These are phyloP conservation scores for Lymantria monacha DNA, from an alignment of 2,888 invertebrate genomes.

Conservation along the genomic window DNA sequence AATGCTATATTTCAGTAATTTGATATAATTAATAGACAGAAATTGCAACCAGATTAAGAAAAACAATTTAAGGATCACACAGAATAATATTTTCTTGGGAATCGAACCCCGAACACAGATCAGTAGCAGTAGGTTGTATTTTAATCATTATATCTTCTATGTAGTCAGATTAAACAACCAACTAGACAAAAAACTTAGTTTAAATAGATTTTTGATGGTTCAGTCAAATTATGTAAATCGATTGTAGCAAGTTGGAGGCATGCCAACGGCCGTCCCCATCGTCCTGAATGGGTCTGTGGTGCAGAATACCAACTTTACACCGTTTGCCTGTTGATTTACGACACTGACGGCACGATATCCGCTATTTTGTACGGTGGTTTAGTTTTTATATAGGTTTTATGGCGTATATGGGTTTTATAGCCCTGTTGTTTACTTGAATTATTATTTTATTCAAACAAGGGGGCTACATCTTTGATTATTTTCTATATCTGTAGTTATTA, in stretches of 20 bases:
- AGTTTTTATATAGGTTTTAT: slow-evolving; percentile 14
- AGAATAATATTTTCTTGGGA: too few species aligned
- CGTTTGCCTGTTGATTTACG: slow-evolving; percentile 30
- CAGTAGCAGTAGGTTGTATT: too few species aligned
- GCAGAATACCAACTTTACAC: slow-evolving; percentile 39
- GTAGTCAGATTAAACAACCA: too few species aligned
- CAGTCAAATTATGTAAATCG: slow-evolving; percentile 44
- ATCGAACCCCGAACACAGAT: too few species aligned
- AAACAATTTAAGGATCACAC: too few species aligned
- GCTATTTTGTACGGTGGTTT: slow-evolving; percentile 22
- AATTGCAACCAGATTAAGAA: too few species aligned
- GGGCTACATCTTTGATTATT: not conserved
- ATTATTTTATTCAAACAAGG: not conserved
- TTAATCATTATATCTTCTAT: too few species aligned
- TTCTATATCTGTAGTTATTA: not conserved
- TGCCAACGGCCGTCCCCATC: slow-evolving; percentile 55
- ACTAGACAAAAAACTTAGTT: slow-evolving; percentile 9
- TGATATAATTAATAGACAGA: too few species aligned
- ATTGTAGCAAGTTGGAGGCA: slow-evolving; percentile 47
- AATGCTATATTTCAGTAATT: too few species aligned
- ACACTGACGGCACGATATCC: slow-evolving; percentile 16
- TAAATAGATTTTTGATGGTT: slow-evolving; percentile 37
- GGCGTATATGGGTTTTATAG: not conserved
- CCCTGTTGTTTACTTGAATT: not conserved
- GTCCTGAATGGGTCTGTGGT: slow-evolving; percentile 45